These are phyloP conservation scores for Xyliphius kryptos DNA, from an alignment of 2,113 vertebrate genomes.

Conservation along the genomic window DNA sequence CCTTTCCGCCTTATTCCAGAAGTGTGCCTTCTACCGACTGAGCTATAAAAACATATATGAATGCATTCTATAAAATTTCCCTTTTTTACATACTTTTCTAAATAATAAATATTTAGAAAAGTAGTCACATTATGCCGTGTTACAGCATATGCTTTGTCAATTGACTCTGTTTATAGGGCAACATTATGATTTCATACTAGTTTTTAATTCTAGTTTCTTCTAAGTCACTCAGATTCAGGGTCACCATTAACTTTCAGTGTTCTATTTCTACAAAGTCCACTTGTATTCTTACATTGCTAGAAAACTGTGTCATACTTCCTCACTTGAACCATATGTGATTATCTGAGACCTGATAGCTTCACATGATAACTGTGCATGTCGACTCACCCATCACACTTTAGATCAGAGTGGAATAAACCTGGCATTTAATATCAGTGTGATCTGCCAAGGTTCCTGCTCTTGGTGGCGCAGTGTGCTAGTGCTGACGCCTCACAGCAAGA, in stretches of 20 bases:
- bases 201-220: neutral
- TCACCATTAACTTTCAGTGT: slow-evolving; percentile 10
- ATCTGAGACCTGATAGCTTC: slow-evolving; percentile 20
- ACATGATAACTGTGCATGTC: slow-evolving; percentile 9
- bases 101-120: too few relatives aligned
- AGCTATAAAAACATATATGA: too few relatives aligned
- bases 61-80: too few relatives aligned
- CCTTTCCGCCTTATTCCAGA: too few relatives aligned
- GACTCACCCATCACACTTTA: neutral
- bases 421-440: slow-evolving; percentile 7
- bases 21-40: too few relatives aligned
- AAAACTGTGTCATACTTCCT: slow-evolving; percentile 16
- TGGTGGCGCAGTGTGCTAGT: too few relatives aligned
- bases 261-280: slow-evolving; percentile 19
- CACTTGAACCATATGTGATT: slow-evolving; percentile 11
- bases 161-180: slow-evolving; percentile 7
- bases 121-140: too few relatives aligned
- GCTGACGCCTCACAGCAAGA: too few relatives aligned
- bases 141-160: neutral
- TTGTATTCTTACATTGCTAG: slow-evolving; percentile 12
- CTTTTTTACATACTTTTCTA: too few relatives aligned
- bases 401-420: slow-evolving; percentile 13
- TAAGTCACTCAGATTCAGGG: slow-evolving; percentile 10
- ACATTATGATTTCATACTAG: slow-evolving; percentile 6
- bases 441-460: neutral